These are phyloP conservation scores for Conus canariensis DNA, from an alignment of 2,888 invertebrate genomes.

Conservation along the genomic window DNA sequence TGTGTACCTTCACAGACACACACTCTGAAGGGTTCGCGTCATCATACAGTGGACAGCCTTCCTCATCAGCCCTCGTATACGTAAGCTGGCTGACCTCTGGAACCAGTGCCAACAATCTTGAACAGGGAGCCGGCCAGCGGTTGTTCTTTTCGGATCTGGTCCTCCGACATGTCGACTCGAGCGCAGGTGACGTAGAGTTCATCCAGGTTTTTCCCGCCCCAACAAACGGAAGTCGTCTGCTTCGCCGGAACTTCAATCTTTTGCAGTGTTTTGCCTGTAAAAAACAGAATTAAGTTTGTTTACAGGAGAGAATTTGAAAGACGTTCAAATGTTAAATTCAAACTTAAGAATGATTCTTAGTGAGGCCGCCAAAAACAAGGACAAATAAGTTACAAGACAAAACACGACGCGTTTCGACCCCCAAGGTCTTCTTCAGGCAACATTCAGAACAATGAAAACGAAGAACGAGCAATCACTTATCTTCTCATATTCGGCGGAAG, in stretches of 20 bases:
- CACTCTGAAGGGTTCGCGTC: no score
- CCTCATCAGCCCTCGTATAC: slow-evolving; percentile 47
- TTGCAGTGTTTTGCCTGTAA: slow-evolving; percentile 81
- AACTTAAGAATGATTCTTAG: neutral
- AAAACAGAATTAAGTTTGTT: neutral
- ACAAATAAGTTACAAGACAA: no score
- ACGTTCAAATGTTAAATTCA: no score
- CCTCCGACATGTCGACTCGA: slow-evolving; percentile 75
- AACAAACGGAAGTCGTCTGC: slow-evolving; percentile 85
- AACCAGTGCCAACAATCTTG: slow-evolving; percentile 65
- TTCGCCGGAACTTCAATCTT: slow-evolving; percentile 84
- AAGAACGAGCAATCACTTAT: no score
- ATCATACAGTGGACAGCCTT: no score
- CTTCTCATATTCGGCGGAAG: no score
- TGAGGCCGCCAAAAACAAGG: no score
- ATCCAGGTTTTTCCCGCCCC: slow-evolving; percentile 85
- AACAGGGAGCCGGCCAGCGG: slow-evolving; percentile 68
- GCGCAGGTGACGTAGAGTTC: slow-evolving; percentile 85
- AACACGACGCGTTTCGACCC: no score
- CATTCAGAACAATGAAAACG: no score
- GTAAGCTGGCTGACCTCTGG: slow-evolving; percentile 58
- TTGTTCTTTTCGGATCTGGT: slow-evolving; percentile 69
- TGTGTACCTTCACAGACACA: no score
- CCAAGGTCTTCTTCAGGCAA: no score
- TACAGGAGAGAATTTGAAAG: neutral